Base-by-base conservation (phyloP, 2,113 vertebrate species). In the Sapayoa aenigma region DNA sequence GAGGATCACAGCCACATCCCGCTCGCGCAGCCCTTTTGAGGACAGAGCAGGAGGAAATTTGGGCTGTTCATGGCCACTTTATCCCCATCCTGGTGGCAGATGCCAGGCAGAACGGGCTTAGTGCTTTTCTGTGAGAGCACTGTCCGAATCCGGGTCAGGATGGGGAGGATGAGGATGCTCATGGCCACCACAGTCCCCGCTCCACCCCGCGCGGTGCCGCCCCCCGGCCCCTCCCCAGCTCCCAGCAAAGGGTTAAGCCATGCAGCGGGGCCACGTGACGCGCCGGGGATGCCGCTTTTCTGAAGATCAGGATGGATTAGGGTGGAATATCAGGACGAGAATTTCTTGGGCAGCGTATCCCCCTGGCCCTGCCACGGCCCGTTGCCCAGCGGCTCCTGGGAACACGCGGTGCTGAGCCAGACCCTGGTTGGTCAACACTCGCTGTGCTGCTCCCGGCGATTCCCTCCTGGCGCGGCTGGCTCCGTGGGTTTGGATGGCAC, bases 291-390 rank as follows among this genome's bases (percentile, higher is more conserved):
- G 80, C 94, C 88, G 66, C 89, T 95, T 94, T 75, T 77, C 94
- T 89, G 84, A 68, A 94, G 90, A 94, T 94, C 94, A 95, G 63
- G 50, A 88, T 0, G 37, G 95, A 96, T 96, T 95, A 96, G 84
- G 68, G 25, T 75, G 85, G 66, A 94, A 95, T 93, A 89, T 67
- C 72, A 58, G 88, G 84, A 94, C 0, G 15, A 93, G 88, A 75
- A 90, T 95, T 90, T 86, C 79, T 83, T 52, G 10, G 49, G 62
- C 5, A 2, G 67, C 0, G 5, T 39, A 60, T 68, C 58, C 59
- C 12, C 9, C 52, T 16, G 24, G 87, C 78, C 44, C 56, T 12
- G 24, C 63, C 53, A 31, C 0, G 3, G n/a, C 60, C 60, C 8
- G 71, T 50, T 0, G 0, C 69, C 55, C 52, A 2, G 5, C 1